Base-by-base conservation (phyloP, 2,113 vertebrate species). In the Apeltes quadracus region DNA sequence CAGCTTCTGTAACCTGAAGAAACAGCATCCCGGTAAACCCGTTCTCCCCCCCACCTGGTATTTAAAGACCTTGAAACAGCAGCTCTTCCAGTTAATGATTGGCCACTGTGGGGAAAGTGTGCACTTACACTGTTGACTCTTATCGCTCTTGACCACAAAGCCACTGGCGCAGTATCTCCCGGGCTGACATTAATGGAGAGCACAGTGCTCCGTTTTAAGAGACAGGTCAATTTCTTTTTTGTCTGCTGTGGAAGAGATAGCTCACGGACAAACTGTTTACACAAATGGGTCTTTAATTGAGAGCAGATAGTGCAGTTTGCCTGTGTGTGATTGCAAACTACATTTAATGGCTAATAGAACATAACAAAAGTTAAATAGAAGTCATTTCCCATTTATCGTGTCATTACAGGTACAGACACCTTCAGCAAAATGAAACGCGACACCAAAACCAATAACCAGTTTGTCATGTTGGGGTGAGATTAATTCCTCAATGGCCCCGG, bases 121-220 rank as follows among this genome's bases (percentile, higher is more conserved):
- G 85, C 85, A 82, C 88, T 89, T 83, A 88, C 81, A 86, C 81
- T 84, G 89, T 87, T 89, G 85, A 89, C 85, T 90, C 91, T 93
- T 94, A 94, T 94, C 92, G 46, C 88, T 70, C 54, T 61, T 82
- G 90, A 84, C 91, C 91, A 93, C 91, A 90, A 87, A 90, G 85
- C 87, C 61, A 50, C 62, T 48, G 83, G 79, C 78, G 82, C 77
- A 68, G 43, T 91, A 92, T 90, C 88, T 90, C 72, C 44, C 20
- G 69, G 59, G 85, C 81, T 91, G 90, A 87, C 88, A 88, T 88
- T 90, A 91, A 91, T 91, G 87, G 87, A 76, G 84, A 80, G 76
- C 64, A 65, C 69, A 68, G 61, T 70, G 69, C 38, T 83, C 71
- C 54, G 22, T 89, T 91, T 90, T 89, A 88, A 91, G 84, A 84